Base-by-base conservation (phyloP, 2,888 invertebrate genomes). In the Hyalella azteca region DNA sequence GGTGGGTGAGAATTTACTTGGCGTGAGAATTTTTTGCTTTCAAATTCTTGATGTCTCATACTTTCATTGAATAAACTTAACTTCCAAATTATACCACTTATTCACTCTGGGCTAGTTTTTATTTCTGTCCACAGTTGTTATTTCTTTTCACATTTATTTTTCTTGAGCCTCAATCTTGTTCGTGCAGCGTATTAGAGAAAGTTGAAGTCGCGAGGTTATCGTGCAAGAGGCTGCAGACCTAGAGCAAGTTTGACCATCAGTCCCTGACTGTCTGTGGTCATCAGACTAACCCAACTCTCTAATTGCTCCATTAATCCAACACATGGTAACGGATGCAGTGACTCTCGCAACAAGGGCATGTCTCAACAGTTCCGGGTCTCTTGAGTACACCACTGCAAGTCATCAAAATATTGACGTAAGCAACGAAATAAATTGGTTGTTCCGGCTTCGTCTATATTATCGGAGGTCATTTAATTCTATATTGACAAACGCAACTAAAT, bases 241-340 rank as follows among this genome's bases (percentile, higher is more conserved):
- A 36, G 36, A 36, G 66, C 66, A 66, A 66, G 66, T 66, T 66
- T 66, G 29, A 66, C 29, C 66, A 66, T 66, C 29, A 66, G 66
- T 66, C 66, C 36, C 29, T 32, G 66, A 19, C 13, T 29, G 7
- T 32, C 66, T 22, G 36, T 36, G 66, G 66, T 66, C 66, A 66
- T 66, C 66, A 66, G 66, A 66, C 66, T 66, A 66, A 11, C 66
- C 66, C 66, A 66, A 66, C 66, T 66, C 66, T 66, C 66, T 66
- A 66, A 66, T 66, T 66, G 66, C 36, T 36, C 66, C 66, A 66
- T 66, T 66, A 66, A 36, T 66, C 36, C 66, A 36, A 19, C 66
- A 36, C 36, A 66, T 66, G 66, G 66, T 66, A 66, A 66, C 66
- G 66, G 36, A 66, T 66, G 66, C 66, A n/a, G n/a, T 32, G 36